These are phyloP conservation scores for Coregonus sp. DNA, from an alignment of 2,797 vertebrate species.

Conservation along the genomic window DNA sequence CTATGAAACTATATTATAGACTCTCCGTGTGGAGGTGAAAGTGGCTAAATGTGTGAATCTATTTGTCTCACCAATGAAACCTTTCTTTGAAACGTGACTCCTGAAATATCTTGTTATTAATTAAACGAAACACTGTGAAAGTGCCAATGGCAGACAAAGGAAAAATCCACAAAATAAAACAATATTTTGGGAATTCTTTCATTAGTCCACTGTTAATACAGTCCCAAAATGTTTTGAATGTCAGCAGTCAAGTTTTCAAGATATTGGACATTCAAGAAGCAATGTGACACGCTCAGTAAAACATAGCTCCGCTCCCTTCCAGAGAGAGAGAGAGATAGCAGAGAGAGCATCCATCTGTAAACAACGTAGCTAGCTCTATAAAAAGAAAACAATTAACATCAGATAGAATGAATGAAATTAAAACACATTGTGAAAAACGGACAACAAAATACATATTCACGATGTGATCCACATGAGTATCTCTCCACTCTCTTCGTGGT, in stretches of 20 bases:
- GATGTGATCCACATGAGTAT: background rate
- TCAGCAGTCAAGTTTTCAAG: background rate
- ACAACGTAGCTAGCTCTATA: background rate
- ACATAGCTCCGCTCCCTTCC: background rate
- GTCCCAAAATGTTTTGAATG: too few relatives aligned
- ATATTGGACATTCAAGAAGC: too few relatives aligned
- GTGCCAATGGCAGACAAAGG: background rate
- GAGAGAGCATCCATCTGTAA: background rate
- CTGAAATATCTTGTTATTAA: background rate
- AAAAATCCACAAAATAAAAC: too few relatives aligned
- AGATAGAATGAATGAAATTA: background rate
- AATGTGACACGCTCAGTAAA: background rate
- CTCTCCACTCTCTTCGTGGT: background rate
- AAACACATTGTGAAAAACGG: background rate
- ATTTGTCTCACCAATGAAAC: background rate
- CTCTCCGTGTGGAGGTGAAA: background rate
- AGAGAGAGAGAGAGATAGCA: background rate
- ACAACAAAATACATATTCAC: background rate
- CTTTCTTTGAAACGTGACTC: background rate
- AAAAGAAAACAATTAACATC: conserved; percentile 7
- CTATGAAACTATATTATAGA: background rate
- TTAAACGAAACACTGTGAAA: background rate
- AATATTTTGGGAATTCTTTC: too few relatives aligned
- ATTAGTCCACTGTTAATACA: too few relatives aligned
- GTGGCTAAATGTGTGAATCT: background rate